Base-by-base conservation (phyloP, 37 sponge, comb jelly and placozoan genomes). In the Agelas oroides region DNA sequence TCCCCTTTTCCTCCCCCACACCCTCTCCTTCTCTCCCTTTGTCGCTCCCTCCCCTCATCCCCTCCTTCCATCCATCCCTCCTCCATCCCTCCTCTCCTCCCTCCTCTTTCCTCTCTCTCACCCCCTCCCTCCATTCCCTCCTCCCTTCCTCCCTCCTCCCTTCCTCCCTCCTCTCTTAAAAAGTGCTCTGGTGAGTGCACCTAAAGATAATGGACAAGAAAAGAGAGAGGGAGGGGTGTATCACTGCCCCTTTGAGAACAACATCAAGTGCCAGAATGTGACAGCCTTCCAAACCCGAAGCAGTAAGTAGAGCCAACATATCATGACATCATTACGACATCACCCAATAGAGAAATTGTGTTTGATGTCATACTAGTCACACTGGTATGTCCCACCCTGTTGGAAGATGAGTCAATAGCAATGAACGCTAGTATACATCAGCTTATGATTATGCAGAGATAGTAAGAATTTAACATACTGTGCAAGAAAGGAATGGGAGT, bases 151-250 rank as follows among this genome's bases (percentile, higher is more conserved):
- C 34, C 1, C 15, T 27, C 53, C 18, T 41, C 54, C 33, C 68
- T 66, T 18, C 31, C 40, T 24, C 35, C 32, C 16, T 11, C 54
- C 46, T 11, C 69, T 33, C 0, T 13, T 46, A 23, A 0, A 18
- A 63, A 84, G 84, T 40, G 84, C 34, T 15, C 75, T 84, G 25
- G 84, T 84, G 21, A 53, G 84, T 53, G 65, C 84, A 33, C 84
- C 84, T 1, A 41, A 28, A 27, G 71, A 33, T 0, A 36, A 82
- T 61, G 73, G 83, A 14, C 15, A 28, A 23, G 3, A 32, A 39
- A 56, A 14, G 19, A 72, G 24, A 61, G 84, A 84, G 31, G 84
- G 84, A 35, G 84, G 75, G 1, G 64, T 75, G 34, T 84, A 65
- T 75, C 39, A 53, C 65, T 84, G 84, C 74, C 75, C 84, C 57